These are phyloP conservation scores for Osmerus eperlanus DNA, from an alignment of 2,113 vertebrate genomes.

Conservation along the genomic window DNA sequence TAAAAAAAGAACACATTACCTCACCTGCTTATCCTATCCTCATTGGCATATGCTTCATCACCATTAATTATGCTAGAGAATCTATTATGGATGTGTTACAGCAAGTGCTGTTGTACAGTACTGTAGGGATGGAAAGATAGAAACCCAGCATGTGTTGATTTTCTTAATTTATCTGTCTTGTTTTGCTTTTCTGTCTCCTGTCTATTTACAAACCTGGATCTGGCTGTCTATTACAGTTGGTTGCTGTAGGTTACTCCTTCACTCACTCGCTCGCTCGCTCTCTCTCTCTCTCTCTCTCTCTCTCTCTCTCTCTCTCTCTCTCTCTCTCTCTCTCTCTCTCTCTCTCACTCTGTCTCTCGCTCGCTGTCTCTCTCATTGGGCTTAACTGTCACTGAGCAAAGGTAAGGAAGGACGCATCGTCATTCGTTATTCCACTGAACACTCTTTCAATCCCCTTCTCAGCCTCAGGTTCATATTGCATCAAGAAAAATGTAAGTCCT, in stretches of 20 bases:
- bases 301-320: constrained; percentile 10
- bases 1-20: not conserved
- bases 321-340: not conserved
- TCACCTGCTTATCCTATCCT: too few relatives aligned
- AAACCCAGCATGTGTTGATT: not conserved
- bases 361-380: constrained; percentile 11
- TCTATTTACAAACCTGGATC: not conserved
- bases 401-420: constrained; percentile 54
- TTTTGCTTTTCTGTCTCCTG: too few relatives aligned
- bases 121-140: not conserved
- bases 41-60: constrained; percentile 8
- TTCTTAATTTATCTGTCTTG: too few relatives aligned
- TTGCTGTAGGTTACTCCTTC: constrained; percentile 38
- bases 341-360: constrained; percentile 1
- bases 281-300: not conserved
- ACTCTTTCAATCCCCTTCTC: constrained; percentile 64
- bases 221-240: not conserved
- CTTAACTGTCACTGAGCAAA: constrained; percentile 45
- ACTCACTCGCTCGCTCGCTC: not conserved
- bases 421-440: constrained; percentile 72
- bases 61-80: constrained; percentile 44
- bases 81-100: constrained; percentile 43
- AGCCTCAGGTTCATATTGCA: constrained; percentile 66
- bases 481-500: constrained; percentile 63
- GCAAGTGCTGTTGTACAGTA: constrained; percentile 19